Base-by-base conservation (phyloP, 2,888 invertebrate species). In the Vannuccia rotundouncinata region DNA sequence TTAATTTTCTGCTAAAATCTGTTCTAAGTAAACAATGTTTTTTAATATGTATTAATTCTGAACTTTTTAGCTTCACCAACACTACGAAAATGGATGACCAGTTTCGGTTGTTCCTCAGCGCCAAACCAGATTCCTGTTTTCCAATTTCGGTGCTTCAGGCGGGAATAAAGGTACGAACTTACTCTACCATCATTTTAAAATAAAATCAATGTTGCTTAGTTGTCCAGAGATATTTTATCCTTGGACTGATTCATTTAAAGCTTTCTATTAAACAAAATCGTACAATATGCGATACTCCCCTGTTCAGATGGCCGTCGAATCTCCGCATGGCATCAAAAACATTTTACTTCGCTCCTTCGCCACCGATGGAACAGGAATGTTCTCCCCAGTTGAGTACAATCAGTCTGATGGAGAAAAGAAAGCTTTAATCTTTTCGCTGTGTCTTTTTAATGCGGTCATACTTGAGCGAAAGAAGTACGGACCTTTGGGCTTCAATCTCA, bases 381-480 rank as follows among this genome's bases (percentile, higher is more conserved):
- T 87, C 30, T 83, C 85, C 25, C 85, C 86, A 82, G 84, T 84
- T 79, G 82, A 84, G 79, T 87, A 84, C 82, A 85, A 86, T 74
- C 85, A 85, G 25, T 82, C 82, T 0, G 82, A 81, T 1, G 80
- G 79, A 17, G 84, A 83, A 17, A 82, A 82, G 0, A 84, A 83
- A 27, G 86, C 86, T 59, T 84, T 88, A 17, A 83, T 88, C 76
- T 87, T 86, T 82, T 86, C 86, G 30, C 85, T 88, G 2, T 87
- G 87, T 82, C 83, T 88, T 66, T 87, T 88, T 81, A 87, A 88
- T 82, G 86, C 86, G 79, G 85, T 87, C 45, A 84, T 88, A 22
- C 87, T 87, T 82, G 88, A 88, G 81, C 83, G 88, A 74, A 87
- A 86, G 84, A 88, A 87, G 77, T 88, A 87, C 82, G 86, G 87